Evolutionary conservation across 2,888 invertebrate species (phyloP).

Genomic region (Chironomus tentans): DNA sequence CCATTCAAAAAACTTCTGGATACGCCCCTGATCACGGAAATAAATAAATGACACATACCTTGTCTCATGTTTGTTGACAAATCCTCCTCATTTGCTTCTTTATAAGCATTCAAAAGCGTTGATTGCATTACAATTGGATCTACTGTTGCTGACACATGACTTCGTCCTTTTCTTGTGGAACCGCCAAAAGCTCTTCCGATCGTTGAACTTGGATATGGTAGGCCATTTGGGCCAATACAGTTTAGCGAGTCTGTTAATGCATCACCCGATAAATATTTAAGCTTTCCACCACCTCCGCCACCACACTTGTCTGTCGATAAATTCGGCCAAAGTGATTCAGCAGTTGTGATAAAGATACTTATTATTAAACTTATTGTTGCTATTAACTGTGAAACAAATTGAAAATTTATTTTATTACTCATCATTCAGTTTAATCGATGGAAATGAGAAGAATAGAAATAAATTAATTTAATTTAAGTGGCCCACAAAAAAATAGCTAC

Average conservation of each 20-base stretch:
- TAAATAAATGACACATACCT: slow-evolving; percentile 37
- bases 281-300: slow-evolving; percentile 52
- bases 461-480: not conserved
- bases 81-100: slow-evolving; percentile 47
- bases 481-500: not conserved
- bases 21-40: no score
- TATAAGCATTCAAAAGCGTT: slow-evolving; percentile 55
- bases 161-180: slow-evolving; percentile 58
- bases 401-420: not conserved
- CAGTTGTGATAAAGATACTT: not conserved
- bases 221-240: slow-evolving; percentile 73
- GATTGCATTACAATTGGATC: slow-evolving; percentile 68
- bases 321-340: slow-evolving; percentile 20
- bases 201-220: slow-evolving; percentile 73
- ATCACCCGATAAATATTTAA: slow-evolving; percentile 84
- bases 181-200: slow-evolving; percentile 67
- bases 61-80: slow-evolving; percentile 38
- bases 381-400: slow-evolving; percentile 11
- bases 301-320: slow-evolving; percentile 43
- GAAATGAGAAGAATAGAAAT: not conserved
- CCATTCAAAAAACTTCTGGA: no score
- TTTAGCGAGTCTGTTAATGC: slow-evolving; percentile 67
- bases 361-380: slow-evolving; percentile 13
- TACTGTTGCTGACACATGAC: slow-evolving; percentile 48
- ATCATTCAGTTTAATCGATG: not conserved